Evolutionary conservation across 2,888 invertebrate species (phyloP).

Genomic region (Acleris emargana): DNA sequence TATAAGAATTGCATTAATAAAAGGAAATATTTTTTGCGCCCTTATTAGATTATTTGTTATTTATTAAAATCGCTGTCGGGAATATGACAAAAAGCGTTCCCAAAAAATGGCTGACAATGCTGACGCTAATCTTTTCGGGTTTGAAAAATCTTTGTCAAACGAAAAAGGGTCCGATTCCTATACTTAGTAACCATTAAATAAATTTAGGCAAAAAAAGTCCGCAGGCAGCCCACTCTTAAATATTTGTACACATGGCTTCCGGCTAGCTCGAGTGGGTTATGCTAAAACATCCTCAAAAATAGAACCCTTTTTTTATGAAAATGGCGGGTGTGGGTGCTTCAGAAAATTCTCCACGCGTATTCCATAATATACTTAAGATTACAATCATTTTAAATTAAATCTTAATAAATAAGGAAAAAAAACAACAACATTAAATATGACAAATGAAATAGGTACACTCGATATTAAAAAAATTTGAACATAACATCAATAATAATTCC

Average conservation of each 20-base stretch:
- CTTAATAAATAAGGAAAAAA: too few relatives aligned
- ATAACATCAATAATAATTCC: too few relatives aligned
- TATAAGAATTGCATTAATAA: conserved; percentile 64
- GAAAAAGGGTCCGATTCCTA: conserved; percentile 73
- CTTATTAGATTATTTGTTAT: conserved; percentile 73
- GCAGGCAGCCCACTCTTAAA: conserved; percentile 75
- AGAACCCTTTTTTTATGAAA: conserved; percentile 48
- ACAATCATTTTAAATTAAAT: too few relatives aligned
- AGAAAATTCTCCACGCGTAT: conserved; percentile 43
- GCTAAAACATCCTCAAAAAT: conserved; percentile 68
- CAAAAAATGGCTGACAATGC: conserved; percentile 75
- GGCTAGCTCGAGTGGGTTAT: conserved; percentile 81
- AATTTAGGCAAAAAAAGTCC: conserved; percentile 72
- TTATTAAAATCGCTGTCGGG: conserved; percentile 76
- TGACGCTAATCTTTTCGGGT: conserved; percentile 76
- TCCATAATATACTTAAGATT: conserved; percentile 20
- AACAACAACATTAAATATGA: too few relatives aligned
- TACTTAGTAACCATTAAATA: conserved; percentile 81
- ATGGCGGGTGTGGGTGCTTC: too few relatives aligned
- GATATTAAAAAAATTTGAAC: too few relatives aligned
- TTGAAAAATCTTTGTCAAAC: conserved; percentile 68
- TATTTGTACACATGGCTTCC: conserved; percentile 83
- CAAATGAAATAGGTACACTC: too few relatives aligned
- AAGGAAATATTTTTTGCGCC: conserved; percentile 58
- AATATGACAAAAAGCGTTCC: conserved; percentile 60